Base-by-base conservation (phyloP, 2,113 vertebrate species). In the Prochilodus magdalenae region DNA sequence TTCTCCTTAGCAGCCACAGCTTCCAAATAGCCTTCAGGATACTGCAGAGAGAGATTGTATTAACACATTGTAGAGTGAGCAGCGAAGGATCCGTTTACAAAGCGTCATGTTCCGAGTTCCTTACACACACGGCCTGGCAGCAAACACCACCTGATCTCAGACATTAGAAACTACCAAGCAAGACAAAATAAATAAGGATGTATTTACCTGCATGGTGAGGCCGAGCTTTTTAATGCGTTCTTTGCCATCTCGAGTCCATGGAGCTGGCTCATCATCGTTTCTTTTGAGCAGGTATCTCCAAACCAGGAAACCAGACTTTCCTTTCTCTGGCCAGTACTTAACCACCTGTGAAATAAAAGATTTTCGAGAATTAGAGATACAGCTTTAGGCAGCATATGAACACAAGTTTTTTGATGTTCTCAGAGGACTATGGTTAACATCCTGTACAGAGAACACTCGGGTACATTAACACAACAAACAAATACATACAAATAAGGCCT, bases 271-370 rank as follows among this genome's bases (percentile, higher is more conserved):
- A 0, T 95, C 93, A 0, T 99, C 98, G 0, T 99, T 96, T 73
- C 98, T 94, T 87, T 94, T 95, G 1, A 99, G 92, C 51, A 99
- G 87, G 75, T 98, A 99, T 12, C 98, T 91, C 98, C 98, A 99
- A 7, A 99, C 97, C 0, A 99, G 82, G 84, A 99, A 99, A 1
- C 98, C 98, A 0, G 98, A 99, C 72, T 99, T 99, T 0, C 98
- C 98, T 0, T 95, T 99, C 79, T 96, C 97, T 0, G 98, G 97
- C 98, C 98, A 99, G 86, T 99, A 99, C 83, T 98, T 97, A 27
- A 95, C 97, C 0, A 99, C 95, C 98, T 99, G 76, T 0, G 14
- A 69, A 49, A 15, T 22, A 63, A 55, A 14, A 0, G 0, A 60
- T 0, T 12, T 44, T 44, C 27, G 2, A 14, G 10, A 18, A 62